A percentile compares a stretch with the other conserved stretches of the same genome.
Evolutionary conservation across 1,140 invertebrate species (phyloP).

Genomic region (Cydia pomonella): DNA sequence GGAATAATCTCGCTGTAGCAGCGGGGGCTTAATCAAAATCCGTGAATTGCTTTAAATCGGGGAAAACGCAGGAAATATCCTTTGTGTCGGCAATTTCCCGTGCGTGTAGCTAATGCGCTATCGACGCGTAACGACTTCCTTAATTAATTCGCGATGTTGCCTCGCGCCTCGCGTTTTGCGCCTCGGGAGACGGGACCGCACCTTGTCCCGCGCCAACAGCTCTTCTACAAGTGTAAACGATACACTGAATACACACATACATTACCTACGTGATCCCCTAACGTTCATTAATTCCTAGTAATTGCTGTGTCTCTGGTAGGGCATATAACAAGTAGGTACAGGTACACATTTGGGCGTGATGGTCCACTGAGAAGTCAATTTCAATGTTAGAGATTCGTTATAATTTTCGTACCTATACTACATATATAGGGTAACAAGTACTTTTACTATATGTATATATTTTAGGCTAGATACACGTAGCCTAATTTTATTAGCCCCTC

Average conservation of each 20-base stretch:
- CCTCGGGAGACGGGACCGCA: not conserved
- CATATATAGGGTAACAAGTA: too few relatives aligned
- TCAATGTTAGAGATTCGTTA: too few relatives aligned
- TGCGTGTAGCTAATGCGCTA: constrained; percentile 74
- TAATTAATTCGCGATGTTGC: constrained; percentile 78
- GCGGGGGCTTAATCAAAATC: constrained; percentile 78
- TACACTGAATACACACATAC: not conserved
- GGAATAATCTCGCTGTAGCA: constrained; percentile 76
- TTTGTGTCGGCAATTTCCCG: constrained; percentile 76
- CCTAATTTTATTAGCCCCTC: too few relatives aligned
- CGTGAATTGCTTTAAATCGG: constrained; percentile 79
- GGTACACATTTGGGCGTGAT: too few relatives aligned
- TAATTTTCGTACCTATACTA: too few relatives aligned
- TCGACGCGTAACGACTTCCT: constrained; percentile 78
- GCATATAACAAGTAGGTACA: too few relatives aligned
- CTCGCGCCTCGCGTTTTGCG: constrained; percentile 34
- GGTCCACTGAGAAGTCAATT: too few relatives aligned
- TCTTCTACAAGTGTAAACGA: not conserved
- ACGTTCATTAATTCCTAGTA: not conserved
- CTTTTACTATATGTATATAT: too few relatives aligned
- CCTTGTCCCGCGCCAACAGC: not conserved
- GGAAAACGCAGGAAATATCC: constrained; percentile 78
- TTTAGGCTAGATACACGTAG: too few relatives aligned
- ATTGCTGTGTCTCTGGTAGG: not conserved
- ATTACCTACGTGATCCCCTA: not conserved